A percentile compares a stretch with the other conserved stretches of the same genome.
Evolutionary conservation across 1,140 invertebrate species (phyloP).

Genomic region (Drosophila subobscura): DNA sequence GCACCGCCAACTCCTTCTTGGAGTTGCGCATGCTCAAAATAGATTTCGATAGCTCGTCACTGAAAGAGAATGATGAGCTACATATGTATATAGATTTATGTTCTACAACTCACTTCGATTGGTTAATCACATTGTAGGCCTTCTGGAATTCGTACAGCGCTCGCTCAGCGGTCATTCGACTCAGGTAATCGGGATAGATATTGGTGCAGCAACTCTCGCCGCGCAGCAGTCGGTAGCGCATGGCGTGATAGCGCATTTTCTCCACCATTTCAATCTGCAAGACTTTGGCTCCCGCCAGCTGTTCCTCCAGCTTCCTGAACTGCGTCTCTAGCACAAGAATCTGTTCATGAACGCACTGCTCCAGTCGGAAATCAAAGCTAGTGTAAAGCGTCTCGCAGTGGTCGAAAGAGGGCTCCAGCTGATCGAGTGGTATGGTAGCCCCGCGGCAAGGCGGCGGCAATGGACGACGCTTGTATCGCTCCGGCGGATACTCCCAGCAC

Average conservation of each 20-base stretch:
- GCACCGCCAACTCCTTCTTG: conserved; percentile 38
- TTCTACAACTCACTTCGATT: conserved; percentile 49
- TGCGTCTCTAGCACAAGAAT: conserved; percentile 40
- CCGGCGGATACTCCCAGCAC: conserved; percentile 68
- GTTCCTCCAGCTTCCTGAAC: conserved; percentile 8
- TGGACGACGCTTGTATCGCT: conserved; percentile 49
- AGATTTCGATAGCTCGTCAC: conserved; percentile 17
- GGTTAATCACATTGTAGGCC: conserved; percentile 43
- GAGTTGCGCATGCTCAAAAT: conserved; percentile 32
- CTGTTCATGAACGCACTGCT: conserved; percentile 65
- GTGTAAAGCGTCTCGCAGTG: conserved; percentile 54
- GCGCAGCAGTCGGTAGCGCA: conserved; percentile 49
- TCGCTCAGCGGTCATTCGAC: conserved; percentile 55
- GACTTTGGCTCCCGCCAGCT: conserved; percentile 24
- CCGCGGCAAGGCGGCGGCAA: conserved; percentile 57
- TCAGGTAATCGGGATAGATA: conserved; percentile 63
- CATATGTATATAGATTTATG: not conserved
- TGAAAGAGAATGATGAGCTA: not conserved
- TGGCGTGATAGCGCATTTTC: conserved; percentile 61
- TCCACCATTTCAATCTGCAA: conserved; percentile 49
- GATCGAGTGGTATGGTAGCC: conserved; percentile 17
- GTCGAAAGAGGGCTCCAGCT: conserved; percentile 45
- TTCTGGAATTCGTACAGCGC: conserved; percentile 61
- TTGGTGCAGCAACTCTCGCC: conserved; percentile 42
- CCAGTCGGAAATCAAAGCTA: conserved; percentile 47